Evolutionary conservation across 30 jellyfish, hydroid and myxozoan genomes (phyloP).

Genomic region (Aurelia aurita complex sp. Pacific): DNA sequence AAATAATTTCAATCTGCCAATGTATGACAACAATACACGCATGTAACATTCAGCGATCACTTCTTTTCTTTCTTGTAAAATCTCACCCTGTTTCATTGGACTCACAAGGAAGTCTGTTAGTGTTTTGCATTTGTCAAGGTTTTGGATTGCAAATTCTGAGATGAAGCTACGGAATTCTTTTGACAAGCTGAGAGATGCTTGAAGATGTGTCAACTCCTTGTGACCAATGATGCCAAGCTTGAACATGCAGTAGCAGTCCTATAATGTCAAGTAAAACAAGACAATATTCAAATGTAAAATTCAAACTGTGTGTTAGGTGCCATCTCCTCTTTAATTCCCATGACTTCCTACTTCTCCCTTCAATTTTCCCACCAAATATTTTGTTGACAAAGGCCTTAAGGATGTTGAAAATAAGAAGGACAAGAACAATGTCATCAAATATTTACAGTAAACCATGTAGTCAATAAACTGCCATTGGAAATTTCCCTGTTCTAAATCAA

Average conservation of each 20-base stretch:
- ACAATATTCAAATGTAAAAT: too few relatives aligned
- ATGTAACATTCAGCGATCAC: conserved; percentile 49
- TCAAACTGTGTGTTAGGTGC: too few relatives aligned
- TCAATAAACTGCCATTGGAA: too few relatives aligned
- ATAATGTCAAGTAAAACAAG: neutral
- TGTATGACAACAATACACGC: conserved; percentile 43
- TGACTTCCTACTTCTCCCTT: too few relatives aligned
- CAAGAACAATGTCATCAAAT: too few relatives aligned
- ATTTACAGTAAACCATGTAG: too few relatives aligned
- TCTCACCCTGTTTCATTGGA: conserved; percentile 15
- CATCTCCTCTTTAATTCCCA: too few relatives aligned
- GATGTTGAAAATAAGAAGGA: too few relatives aligned
- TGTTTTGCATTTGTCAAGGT: conserved; percentile 43
- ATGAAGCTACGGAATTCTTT: conserved; percentile 41
- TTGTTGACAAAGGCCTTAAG: too few relatives aligned
- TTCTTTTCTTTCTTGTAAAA: conserved; percentile 24
- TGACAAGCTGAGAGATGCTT: conserved; percentile 30
- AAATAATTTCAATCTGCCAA: conserved; percentile 54
- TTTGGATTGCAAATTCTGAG: conserved; percentile 56
- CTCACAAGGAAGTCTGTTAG: conserved; percentile 50
- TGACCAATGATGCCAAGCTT: conserved; percentile 27
- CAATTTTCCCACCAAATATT: too few relatives aligned
- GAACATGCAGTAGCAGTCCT: conserved; percentile 48
- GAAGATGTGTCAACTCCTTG: conserved; percentile 11
- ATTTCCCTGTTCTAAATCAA: too few relatives aligned